A percentile compares a stretch with the other conserved stretches of the same genome.
These are phyloP conservation scores for Chironomus tentans DNA, from an alignment of 2,888 invertebrate genomes.

Conservation along the genomic window DNA sequence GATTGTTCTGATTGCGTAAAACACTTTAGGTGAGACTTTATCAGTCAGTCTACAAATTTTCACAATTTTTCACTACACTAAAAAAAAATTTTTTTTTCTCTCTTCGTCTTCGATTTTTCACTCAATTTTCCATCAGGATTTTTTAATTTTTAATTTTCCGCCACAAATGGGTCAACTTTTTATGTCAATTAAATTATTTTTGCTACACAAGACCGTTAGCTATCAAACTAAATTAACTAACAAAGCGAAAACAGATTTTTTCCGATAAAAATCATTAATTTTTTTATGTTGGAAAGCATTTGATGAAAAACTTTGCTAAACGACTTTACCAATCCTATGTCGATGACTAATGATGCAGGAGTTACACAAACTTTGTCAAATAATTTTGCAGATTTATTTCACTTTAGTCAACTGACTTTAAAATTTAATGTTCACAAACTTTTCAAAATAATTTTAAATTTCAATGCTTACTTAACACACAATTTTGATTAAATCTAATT, in stretches of 20 bases:
- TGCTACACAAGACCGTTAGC: not conserved
- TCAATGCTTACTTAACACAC: no score
- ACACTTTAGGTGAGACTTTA: conserved; percentile 2
- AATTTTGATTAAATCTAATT: no score
- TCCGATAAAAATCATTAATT: not conserved
- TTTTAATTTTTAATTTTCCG: not conserved
- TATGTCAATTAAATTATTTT: not conserved
- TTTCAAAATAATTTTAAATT: no score
- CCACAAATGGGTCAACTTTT: not conserved
- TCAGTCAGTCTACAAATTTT: not conserved
- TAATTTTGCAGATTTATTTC: no score
- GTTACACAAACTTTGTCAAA: no score
- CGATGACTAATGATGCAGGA: no score
- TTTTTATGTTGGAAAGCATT: not conserved
- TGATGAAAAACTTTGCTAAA: no score
- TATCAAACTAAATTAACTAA: conserved; percentile 22
- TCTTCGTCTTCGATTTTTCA: conserved; percentile 18
- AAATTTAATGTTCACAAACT: no score
- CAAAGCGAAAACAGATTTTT: not conserved
- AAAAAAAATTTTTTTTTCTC: not conserved
- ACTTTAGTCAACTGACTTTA: no score
- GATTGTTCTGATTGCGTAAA: conserved; percentile 12
- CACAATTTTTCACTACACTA: not conserved
- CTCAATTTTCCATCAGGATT: conserved; percentile 11
- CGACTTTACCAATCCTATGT: no score